phyloP scores from a whole-genome alignment of 1,140 invertebrate genomes.

The Diuraphis noxia region DNA sequence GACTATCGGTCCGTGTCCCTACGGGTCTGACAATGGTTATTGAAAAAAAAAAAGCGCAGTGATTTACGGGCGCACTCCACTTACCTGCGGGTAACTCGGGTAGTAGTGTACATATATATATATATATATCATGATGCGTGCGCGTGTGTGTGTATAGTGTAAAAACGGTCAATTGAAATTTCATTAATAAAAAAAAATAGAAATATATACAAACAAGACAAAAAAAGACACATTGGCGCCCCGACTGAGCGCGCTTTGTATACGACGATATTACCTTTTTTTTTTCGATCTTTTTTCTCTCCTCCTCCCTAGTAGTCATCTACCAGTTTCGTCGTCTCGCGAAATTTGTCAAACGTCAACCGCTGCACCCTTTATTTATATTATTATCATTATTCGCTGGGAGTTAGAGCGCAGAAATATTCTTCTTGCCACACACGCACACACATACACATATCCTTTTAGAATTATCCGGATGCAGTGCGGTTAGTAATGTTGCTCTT shows the following conservation, averaged over 20 bases:
- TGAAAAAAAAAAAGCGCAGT: slow-evolving; percentile 5
- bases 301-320: neutral
- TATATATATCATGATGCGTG: neutral
- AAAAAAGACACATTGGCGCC: neutral
- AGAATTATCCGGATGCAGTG: neutral
- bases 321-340: neutral
- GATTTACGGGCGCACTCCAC: slow-evolving; percentile 40
- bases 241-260: neutral
- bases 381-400: neutral
- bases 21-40: slow-evolving; percentile 40
- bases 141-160: neutral
- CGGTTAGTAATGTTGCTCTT: too few species aligned
- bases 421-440: neutral
- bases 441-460: neutral
- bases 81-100: neutral
- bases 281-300: neutral
- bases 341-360: slow-evolving; percentile 44
- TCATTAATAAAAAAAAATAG: slow-evolving; percentile 30
- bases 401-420: neutral
- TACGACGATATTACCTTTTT: neutral
- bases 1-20: slow-evolving; percentile 51
- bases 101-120: neutral
- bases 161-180: slow-evolving; percentile 47
- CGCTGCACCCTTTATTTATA: neutral
- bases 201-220: neutral